Evolutionary conservation across 2,888 invertebrate species (phyloP).

Genomic region (Neoitamus cyanurus): DNA sequence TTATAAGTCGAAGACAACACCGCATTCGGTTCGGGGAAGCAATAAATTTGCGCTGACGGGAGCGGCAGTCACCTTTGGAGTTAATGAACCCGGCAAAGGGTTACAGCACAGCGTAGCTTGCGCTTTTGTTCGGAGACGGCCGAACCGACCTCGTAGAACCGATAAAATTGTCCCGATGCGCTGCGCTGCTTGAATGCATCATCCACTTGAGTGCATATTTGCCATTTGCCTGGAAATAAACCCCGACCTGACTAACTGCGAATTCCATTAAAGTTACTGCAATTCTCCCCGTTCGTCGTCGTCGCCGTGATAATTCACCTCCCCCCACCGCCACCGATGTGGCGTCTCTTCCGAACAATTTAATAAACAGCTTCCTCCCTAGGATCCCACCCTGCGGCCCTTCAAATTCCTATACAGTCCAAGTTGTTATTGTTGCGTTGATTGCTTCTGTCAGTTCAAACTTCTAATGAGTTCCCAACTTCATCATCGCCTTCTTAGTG

Average conservation of each 20-base stretch:
- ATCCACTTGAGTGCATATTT: slow-evolving; percentile 44
- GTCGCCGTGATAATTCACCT: background rate
- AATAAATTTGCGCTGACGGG: slow-evolving; percentile 34
- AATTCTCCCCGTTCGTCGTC: background rate
- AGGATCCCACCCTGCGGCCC: background rate
- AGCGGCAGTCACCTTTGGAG: slow-evolving; percentile 29
- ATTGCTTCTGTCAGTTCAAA: slow-evolving; percentile 37
- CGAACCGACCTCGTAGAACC: background rate
- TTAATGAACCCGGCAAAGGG: slow-evolving; percentile 33
- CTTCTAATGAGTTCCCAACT: slow-evolving; percentile 39
- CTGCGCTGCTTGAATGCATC: slow-evolving; percentile 17
- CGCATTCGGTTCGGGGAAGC: slow-evolving; percentile 17
- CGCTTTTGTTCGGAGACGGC: background rate
- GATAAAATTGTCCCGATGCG: slow-evolving; percentile 28
- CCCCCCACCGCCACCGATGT: background rate
- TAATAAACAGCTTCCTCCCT: slow-evolving; percentile 34
- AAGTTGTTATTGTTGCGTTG: slow-evolving; percentile 43
- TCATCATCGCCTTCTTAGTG: slow-evolving; percentile 27
- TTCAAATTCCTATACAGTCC: slow-evolving; percentile 17
- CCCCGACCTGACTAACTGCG: slow-evolving; percentile 18
- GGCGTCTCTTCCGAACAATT: slow-evolving; percentile 31
- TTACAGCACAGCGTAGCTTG: background rate
- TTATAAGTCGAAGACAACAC: slow-evolving; percentile 26
- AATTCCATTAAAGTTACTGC: slow-evolving; percentile 31
- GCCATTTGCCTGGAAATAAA: slow-evolving; percentile 43